A percentile compares a stretch with the other conserved stretches of the same genome.
Evolutionary conservation across 2,113 vertebrate species (phyloP).

Genomic region (Pseudonaja textilis): DNA sequence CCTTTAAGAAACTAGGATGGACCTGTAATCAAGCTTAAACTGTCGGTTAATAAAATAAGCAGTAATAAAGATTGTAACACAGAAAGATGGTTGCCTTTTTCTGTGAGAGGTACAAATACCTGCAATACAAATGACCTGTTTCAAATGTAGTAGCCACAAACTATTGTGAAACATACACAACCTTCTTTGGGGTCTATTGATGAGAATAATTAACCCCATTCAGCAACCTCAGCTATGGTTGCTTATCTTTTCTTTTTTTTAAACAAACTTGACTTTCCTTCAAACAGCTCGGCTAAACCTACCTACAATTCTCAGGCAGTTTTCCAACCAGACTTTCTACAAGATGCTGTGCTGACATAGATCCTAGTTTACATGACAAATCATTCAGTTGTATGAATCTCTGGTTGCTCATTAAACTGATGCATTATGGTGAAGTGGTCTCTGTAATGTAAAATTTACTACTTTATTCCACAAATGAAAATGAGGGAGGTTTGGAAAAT

Average conservation of each 20-base stretch:
- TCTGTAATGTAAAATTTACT: slow-evolving; percentile 20
- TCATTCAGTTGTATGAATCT: not conserved
- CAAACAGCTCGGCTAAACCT: not conserved
- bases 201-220: not conserved
- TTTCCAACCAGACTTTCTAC: not conserved
- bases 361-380: not conserved
- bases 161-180: not conserved
- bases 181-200: not conserved
- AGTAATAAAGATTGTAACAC: not conserved
- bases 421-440: not conserved
- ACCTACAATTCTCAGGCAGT: not conserved
- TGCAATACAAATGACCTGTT: not conserved
- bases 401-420: not conserved
- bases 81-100: not conserved
- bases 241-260: not conserved
- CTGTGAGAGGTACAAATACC: not conserved
- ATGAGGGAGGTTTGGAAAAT: not conserved
- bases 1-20: not conserved
- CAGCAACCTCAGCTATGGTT: not conserved
- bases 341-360: not conserved
- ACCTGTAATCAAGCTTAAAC: not conserved
- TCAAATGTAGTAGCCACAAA: not conserved
- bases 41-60: not conserved
- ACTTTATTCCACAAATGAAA: fast-evolving
- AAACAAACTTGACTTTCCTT: not conserved